phyloP scores from a whole-genome alignment of 2,797 vertebrate genomes.

The Pseudomugil gertrudae region DNA sequence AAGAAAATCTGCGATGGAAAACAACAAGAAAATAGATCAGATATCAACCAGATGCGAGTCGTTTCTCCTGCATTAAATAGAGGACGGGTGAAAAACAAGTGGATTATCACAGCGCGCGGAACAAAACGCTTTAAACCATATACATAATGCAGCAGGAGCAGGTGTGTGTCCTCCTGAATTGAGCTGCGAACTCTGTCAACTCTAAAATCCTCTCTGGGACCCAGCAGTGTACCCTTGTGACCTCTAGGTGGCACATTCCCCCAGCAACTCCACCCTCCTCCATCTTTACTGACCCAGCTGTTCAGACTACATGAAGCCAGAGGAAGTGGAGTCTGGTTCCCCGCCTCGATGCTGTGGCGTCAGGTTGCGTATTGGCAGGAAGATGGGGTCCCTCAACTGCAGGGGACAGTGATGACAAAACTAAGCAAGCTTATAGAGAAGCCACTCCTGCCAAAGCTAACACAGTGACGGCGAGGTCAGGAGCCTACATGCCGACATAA shows the following conservation, averaged over 20 bases:
- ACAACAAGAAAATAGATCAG: not conserved
- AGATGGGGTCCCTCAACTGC: conserved; percentile 62
- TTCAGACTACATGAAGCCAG: conserved; percentile 44
- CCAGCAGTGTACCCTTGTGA: conserved; percentile 54
- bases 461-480: conserved; percentile 64
- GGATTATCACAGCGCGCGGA: not conserved
- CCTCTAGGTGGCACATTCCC: conserved; percentile 71
- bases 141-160: conserved; percentile 46
- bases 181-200: conserved; percentile 71
- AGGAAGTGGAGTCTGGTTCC: conserved; percentile 56
- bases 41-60: not conserved
- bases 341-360: conserved; percentile 56
- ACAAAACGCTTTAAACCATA: conserved; percentile 25
- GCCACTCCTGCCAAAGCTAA: conserved; percentile 60
- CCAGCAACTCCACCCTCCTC: conserved; percentile 27
- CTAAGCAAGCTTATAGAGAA: conserved; percentile 69
- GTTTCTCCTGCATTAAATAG: not conserved
- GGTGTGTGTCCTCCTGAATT: conserved; percentile 49
- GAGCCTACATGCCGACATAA: conserved; percentile 56
- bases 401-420: conserved; percentile 74
- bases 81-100: not conserved
- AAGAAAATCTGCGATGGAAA: too few species aligned
- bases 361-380: conserved; percentile 61
- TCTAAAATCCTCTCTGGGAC: conserved; percentile 52
- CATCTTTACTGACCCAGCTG: conserved; percentile 27